Base-by-base conservation (phyloP, 2,888 invertebrate genomes). In the Heliconius cydno region DNA sequence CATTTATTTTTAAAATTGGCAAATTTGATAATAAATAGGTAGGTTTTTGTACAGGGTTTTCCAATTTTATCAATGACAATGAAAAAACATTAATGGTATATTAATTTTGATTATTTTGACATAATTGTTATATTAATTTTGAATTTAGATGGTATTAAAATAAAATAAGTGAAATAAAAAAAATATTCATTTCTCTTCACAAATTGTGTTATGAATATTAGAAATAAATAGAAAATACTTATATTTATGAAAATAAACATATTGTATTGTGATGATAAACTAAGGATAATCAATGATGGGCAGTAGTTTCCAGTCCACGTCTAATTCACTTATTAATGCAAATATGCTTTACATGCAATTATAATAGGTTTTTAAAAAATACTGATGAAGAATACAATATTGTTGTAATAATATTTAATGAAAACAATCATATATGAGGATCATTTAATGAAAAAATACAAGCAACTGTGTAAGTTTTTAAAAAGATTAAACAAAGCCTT, bases 341-440 rank as follows among this genome's bases (percentile, higher is more conserved):
- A 72, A 57, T 57, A 72, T 52, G 57, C 72, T 13, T 19, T 57
- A 72, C 72, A 72, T 57, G 72, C 72, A 72, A 70, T 34, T n/a
- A 34, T 34, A 72, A 30, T n/a, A 72, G 34, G 19, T 34, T 13
- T 52, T 57, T 9, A 6, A 72, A 9, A 30, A 57, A 12, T 19
- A n/a, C 2, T 57, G 5, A 22, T 30, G 4, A 13, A 57, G 22
- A 68, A 3, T 65, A 65, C 13, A 28, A 25, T 15, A 13, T 28
- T 7, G 7, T 41, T 13, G 28, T 70, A 41, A 70, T 67, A 15
- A 34, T 70, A 70, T 41, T 70, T 25, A 6, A 41, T 70, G 13
- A 41, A 25, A 10, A 41, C 38, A 70, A 68, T 41, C n/a, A 41
- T 28, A 66, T 41, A 70, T 41, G 25, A 25, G 38, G 22, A 38